phyloP scores from a whole-genome alignment of 2,113 vertebrate species.

The Formicarius rufipectus region DNA sequence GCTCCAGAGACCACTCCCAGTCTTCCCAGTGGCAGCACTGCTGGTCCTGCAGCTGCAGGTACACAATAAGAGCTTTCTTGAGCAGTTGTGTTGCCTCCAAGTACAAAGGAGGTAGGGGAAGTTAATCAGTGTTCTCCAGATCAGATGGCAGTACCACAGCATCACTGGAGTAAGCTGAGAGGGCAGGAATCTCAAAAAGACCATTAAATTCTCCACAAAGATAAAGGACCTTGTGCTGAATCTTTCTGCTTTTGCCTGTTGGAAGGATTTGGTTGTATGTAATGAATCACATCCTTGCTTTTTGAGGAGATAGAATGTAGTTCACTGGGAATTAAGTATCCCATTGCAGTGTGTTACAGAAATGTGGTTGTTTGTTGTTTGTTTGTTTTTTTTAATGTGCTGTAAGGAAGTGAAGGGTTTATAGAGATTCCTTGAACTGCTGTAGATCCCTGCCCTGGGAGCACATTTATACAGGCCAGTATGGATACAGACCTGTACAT shows the following conservation, averaged over 20 bases:
- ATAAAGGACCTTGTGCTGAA: not conserved
- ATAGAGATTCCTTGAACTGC: not conserved
- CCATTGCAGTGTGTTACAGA: not conserved
- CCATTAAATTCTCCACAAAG: not conserved
- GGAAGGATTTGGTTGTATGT: not conserved
- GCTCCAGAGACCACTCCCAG: conserved; percentile 78
- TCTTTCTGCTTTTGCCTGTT: not conserved
- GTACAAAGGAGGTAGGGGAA: not conserved
- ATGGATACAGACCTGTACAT: not conserved
- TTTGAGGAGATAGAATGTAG: not conserved
- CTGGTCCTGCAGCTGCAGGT: conserved; percentile 84
- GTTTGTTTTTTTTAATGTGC: not conserved
- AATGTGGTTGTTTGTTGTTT: too few species aligned
- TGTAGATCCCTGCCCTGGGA: not conserved
- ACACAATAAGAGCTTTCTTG: not conserved
- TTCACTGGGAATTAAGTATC: not conserved
- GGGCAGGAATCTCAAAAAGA: not conserved
- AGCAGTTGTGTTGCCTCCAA: not conserved
- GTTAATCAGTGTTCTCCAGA: not conserved
- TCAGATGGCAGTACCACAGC: not conserved
- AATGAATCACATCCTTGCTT: not conserved
- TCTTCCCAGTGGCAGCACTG: conserved; percentile 76
- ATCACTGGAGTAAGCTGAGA: not conserved
- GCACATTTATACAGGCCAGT: not conserved
- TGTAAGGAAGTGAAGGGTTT: not conserved